These are phyloP conservation scores for Aspidoscelis tigris DNA, from an alignment of 2,113 vertebrate genomes.

Conservation along the genomic window DNA sequence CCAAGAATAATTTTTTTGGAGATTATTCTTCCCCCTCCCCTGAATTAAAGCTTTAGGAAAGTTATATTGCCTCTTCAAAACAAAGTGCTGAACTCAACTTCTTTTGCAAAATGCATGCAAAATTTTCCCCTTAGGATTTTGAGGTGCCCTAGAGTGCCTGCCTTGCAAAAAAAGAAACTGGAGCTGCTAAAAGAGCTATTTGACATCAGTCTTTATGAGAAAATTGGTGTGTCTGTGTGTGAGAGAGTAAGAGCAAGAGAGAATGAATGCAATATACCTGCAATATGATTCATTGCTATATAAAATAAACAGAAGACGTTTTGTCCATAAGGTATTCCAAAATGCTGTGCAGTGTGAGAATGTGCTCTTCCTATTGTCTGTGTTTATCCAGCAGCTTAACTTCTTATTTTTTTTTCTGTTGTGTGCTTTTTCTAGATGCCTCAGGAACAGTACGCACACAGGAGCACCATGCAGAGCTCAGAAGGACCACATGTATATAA, in stretches of 20 bases:
- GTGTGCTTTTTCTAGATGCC: constrained; percentile 87
- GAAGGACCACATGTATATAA: constrained; percentile 97
- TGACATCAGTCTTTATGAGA: constrained; percentile 43
- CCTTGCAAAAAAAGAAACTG: constrained; percentile 45
- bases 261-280: not conserved
- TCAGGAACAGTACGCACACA: constrained; percentile 95
- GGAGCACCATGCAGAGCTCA: constrained; percentile 91
- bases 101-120: constrained; percentile 53
- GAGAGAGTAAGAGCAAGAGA: not conserved
- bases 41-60: constrained; percentile 49
- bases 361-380: not conserved
- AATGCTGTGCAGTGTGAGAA: constrained; percentile 15
- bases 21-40: not conserved
- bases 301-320: not conserved
- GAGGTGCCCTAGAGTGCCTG: constrained; percentile 54
- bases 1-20: constrained; percentile 45
- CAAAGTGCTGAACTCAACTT: constrained; percentile 60
- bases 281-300: not conserved
- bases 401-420: constrained; percentile 33
- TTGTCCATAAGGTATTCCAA: constrained; percentile 37
- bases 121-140: constrained; percentile 52
- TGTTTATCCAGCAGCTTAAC: constrained; percentile 39
- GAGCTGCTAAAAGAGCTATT: constrained; percentile 28
- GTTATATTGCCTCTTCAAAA: constrained; percentile 51
- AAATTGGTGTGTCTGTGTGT: not conserved